Conservation (phyloP, 2,797 vertebrate species). For the Rhynchonycteris naso region DNA sequence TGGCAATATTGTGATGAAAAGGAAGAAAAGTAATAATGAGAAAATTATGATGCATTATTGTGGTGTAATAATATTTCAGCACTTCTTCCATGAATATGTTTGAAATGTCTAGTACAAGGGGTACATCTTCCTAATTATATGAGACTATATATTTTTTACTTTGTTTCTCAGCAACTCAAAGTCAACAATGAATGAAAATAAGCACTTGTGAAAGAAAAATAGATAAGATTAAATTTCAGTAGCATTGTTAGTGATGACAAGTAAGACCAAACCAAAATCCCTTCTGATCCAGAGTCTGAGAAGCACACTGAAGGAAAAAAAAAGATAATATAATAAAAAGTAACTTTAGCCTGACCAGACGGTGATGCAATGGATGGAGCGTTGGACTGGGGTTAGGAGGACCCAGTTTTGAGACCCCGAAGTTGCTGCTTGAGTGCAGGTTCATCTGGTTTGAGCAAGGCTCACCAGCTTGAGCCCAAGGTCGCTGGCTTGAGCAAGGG, state of each 20-base stretch:
- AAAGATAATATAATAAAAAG: constrained; percentile 23
- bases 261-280: constrained; percentile 69
- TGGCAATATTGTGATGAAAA: background rate
- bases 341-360: background rate
- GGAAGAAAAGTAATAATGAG: background rate
- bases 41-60: background rate
- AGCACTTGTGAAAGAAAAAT: constrained; percentile 48
- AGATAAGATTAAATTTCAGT: constrained; percentile 30
- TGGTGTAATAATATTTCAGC: constrained; percentile 1
- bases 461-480: too few relatives aligned
- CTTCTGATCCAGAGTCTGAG: constrained; percentile 69
- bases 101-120: background rate
- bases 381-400: too few relatives aligned
- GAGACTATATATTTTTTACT: constrained; percentile 49
- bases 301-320: constrained; percentile 62
- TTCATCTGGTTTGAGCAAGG: too few relatives aligned
- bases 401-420: too few relatives aligned
- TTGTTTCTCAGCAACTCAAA: constrained; percentile 69
- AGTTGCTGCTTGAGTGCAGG: too few relatives aligned
- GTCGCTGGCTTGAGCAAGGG: too few relatives aligned
- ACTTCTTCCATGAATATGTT: background rate
- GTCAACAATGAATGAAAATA: constrained; percentile 71
- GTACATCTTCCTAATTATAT: constrained; percentile 40
- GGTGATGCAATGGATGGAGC: too few relatives aligned
- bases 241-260: constrained; percentile 63